Evolutionary conservation across 2,888 invertebrate species (phyloP).

Genomic region (Palloptera scutellata): DNA sequence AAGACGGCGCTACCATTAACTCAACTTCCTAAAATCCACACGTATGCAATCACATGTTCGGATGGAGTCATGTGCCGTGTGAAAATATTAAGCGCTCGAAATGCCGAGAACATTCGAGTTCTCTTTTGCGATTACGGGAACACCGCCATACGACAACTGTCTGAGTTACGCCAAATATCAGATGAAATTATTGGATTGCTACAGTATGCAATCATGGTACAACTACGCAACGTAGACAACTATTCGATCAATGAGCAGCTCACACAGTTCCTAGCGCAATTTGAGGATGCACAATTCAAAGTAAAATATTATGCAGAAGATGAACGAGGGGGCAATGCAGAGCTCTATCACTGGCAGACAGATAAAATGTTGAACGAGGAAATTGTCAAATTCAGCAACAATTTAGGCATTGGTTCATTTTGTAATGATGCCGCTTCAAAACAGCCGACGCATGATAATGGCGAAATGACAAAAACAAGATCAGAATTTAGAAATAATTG

Average conservation of each 20-base stretch:
- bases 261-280: conserved; percentile 29
- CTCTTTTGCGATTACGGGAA: conserved; percentile 41
- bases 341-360: conserved; percentile 23
- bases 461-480: background rate
- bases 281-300: conserved; percentile 37
- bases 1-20: conserved; percentile 33
- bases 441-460: background rate
- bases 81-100: conserved; percentile 31
- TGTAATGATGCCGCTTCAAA: conserved; percentile 1
- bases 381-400: conserved; percentile 27
- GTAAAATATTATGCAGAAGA: conserved; percentile 28
- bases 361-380: conserved; percentile 38
- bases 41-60: conserved; percentile 39
- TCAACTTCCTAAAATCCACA: conserved; percentile 33
- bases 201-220: conserved; percentile 30
- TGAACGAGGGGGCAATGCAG: conserved; percentile 11
- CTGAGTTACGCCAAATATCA: conserved; percentile 41
- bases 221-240: conserved; percentile 32
- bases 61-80: conserved; percentile 40
- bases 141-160: conserved; percentile 34
- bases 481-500: background rate
- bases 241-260: conserved; percentile 29
- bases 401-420: background rate
- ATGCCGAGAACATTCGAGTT: conserved; percentile 36
- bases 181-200: conserved; percentile 34